A percentile compares a stretch with the other conserved stretches of the same genome.
Conservation (phyloP, 2,888 invertebrate species). For the Terebella lapidaria region DNA sequence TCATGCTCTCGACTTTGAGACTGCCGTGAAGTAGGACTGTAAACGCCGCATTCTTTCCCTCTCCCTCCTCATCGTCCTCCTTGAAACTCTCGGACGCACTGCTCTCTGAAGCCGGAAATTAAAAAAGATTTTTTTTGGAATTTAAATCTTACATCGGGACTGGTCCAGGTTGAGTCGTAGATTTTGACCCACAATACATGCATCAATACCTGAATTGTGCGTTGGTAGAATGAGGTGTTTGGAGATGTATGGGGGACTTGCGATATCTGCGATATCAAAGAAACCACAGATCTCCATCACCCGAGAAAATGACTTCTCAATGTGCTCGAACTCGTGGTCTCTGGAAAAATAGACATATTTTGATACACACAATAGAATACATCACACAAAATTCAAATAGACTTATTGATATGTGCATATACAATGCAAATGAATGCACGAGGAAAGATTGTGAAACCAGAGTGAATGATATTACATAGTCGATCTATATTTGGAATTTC, state of each 20-base stretch:
- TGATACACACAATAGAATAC: neutral
- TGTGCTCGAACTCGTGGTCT: constrained; percentile 13
- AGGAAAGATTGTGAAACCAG: too few species aligned
- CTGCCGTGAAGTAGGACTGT: constrained; percentile 91
- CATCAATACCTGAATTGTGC: neutral
- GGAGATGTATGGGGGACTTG: constrained; percentile 85
- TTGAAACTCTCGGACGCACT: constrained; percentile 10
- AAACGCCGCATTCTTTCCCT: constrained; percentile 73
- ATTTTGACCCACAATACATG: too few species aligned
- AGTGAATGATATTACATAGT: too few species aligned
- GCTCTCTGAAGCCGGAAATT: neutral
- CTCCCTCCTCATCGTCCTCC: constrained; percentile 29
- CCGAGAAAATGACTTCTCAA: constrained; percentile 1
- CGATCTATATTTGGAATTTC: too few species aligned
- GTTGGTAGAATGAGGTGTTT: constrained; percentile 79
- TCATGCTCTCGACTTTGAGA: constrained; percentile 85
- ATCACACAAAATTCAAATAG: neutral
- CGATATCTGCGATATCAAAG: constrained; percentile 78
- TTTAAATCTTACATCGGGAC: neutral
- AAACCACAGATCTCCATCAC: constrained; percentile 74
- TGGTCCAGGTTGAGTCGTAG: too few species aligned
- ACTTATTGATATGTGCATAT: neutral
- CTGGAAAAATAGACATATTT: constrained; percentile 4
- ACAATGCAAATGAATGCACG: neutral
- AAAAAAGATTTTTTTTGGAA: neutral